Percentiles rank a stretch among this genome's conserved stretches.
These are phyloP conservation scores for Lacerta viridis DNA, from an alignment of 2,797 vertebrate genomes.

Conservation along the genomic window DNA sequence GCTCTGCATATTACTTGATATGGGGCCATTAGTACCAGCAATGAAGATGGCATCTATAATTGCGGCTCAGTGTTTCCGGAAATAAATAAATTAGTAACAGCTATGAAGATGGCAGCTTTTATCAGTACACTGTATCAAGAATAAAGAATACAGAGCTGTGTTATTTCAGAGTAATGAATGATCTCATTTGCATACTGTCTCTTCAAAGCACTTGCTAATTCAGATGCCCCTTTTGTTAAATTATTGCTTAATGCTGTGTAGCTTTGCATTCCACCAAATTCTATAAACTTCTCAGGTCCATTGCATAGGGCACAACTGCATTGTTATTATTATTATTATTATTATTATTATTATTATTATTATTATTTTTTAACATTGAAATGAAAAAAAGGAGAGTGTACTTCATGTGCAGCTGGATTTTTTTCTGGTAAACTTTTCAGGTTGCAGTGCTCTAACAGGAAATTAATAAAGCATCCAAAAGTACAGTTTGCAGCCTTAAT, in stretches of 20 bases:
- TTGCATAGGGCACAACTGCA: not conserved
- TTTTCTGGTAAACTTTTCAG: not conserved
- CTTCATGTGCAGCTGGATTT: not conserved
- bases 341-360: no score
- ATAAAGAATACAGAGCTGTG: constrained; percentile 13
- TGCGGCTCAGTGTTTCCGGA: not conserved
- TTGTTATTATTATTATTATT: not conserved
- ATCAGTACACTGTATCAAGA: not conserved
- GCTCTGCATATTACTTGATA: not conserved
- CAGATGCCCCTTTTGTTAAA: not conserved
- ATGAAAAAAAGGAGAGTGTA: not conserved
- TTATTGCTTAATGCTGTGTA: not conserved
- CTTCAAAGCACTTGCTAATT: not conserved
- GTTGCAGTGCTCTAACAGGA: not conserved
- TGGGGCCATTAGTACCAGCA: not conserved
- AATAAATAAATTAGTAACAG: not conserved
- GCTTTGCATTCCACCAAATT: not conserved
- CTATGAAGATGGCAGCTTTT: not conserved
- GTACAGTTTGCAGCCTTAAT: not conserved
- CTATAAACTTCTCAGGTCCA: not conserved
- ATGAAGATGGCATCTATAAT: not conserved
- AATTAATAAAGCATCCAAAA: constrained; percentile 7
- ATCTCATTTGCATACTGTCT: constrained; percentile 7
- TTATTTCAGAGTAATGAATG: constrained; percentile 37
- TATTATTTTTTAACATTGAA: no score